Evolutionary conservation across 2,113 vertebrate species (phyloP), one percentile per base, ranked within the genome.

Genomic region (Etheostoma cragini): DNA sequence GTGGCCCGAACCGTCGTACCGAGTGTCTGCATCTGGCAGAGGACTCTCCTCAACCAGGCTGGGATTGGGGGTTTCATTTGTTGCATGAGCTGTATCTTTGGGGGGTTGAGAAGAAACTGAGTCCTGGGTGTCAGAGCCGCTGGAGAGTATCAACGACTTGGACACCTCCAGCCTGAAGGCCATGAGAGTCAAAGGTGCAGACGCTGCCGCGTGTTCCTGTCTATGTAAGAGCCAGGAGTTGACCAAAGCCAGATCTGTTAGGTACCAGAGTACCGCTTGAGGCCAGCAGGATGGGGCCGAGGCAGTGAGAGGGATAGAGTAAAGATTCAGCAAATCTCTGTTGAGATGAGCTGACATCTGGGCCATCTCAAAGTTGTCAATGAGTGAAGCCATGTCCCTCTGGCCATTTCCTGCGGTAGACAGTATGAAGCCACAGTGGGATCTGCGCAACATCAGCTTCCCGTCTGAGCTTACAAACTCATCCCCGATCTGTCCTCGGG

Each of bases 381-480:
- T 89, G 7, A 95, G 84, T 14, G 88, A 92, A 1, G 87, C 82
- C 10, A 88, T 89, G 74, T 83, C 91, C 17, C 89, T 90, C 46
- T 87, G 93, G 53, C 88, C 69, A 46, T 87, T 88, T 15, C 90
- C 93, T 0, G 90, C 92, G 1, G 95, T 95, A 12, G 94, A 95
- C 33, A 96, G 94, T 67, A 96, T 93, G 65, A 96, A 96, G n/a
- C 95, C 95, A 17, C 91, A 87, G 70, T 94, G 83, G 12, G 93
- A 94, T 52, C 94, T 86, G 63, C 94, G 94, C 13, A 96, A 57
- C 84, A 92, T 93, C 81, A 96, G 68, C 79, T 93, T 95, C 52
- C 95, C 95, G 46, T 96, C 94, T 0, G 93, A 93, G 82, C 94
- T 95, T 5, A 95, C 92, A 84, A 95, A 95, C 89, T 95, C 94